Evolutionary conservation across 2,113 vertebrate species (phyloP).

Genomic region (Narcine bancroftii): DNA sequence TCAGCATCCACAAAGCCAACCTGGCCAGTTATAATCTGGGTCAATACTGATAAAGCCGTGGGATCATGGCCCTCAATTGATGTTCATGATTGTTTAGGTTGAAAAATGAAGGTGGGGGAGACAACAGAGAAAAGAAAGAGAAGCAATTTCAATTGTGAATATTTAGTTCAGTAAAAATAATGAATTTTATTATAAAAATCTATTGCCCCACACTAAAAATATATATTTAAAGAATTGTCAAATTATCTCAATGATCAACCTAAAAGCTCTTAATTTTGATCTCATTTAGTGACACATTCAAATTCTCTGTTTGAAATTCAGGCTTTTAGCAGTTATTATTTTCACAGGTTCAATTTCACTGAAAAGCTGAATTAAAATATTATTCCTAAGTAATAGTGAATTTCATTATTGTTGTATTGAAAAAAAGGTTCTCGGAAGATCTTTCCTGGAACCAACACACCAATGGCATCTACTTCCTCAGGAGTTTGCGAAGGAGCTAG

Average conservation of each 20-base stretch:
- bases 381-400: background rate
- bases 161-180: background rate
- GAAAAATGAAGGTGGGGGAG: background rate
- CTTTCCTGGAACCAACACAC: no score
- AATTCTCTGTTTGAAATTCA: background rate
- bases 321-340: background rate
- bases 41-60: conserved; percentile 88
- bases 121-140: background rate
- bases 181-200: background rate
- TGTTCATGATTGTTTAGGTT: background rate
- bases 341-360: background rate
- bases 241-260: background rate
- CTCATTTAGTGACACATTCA: background rate
- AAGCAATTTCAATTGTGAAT: conserved; percentile 18
- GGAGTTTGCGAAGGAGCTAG: no score
- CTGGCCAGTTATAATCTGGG: conserved; percentile 93
- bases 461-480: no score
- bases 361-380: background rate
- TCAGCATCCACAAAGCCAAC: conserved; percentile 93
- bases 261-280: background rate
- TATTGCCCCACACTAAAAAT: background rate
- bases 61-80: conserved; percentile 79
- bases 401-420: background rate
- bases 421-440: background rate
- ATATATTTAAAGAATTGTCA: background rate